Conservation (phyloP, 2,888 invertebrate species). For the Campoplex capitator region DNA sequence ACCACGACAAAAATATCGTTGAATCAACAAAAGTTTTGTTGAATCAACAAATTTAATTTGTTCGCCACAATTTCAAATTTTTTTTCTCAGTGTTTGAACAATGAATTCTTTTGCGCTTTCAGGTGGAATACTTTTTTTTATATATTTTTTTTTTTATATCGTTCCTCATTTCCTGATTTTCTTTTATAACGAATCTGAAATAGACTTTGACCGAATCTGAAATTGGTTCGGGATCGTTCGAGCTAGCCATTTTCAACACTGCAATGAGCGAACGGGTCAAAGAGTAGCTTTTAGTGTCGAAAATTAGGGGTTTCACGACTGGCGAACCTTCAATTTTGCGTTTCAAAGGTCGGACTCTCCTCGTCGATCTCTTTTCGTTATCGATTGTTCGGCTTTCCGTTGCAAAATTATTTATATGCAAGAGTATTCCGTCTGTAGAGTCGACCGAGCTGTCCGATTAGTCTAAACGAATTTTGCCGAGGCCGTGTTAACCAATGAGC, state of each 20-base stretch:
- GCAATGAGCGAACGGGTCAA: background rate
- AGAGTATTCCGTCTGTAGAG: background rate
- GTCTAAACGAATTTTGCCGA: background rate
- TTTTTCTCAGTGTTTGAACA: too few relatives aligned
- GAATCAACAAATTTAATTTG: too few relatives aligned
- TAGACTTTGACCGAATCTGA: constrained; percentile 14
- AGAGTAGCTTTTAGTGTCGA: constrained; percentile 11
- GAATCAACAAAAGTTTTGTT: too few relatives aligned
- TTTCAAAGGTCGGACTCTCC: background rate
- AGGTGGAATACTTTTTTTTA: background rate
- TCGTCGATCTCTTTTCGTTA: background rate
- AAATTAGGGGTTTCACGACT: constrained; percentile 2
- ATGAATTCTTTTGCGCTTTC: background rate
- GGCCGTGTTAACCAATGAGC: background rate
- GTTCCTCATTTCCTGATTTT: background rate
- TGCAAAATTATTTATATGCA: background rate
- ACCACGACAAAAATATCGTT: too few relatives aligned
- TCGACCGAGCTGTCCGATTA: background rate
- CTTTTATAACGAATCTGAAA: background rate
- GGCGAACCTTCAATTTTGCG: background rate
- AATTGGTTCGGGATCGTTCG: constrained; percentile 1
- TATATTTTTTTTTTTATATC: background rate
- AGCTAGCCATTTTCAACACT: constrained; percentile 4
- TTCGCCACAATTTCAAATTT: too few relatives aligned
- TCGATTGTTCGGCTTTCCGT: background rate